Base-by-base conservation (phyloP, 2,888 invertebrate species). In the Tromatobia lineatoria region DNA sequence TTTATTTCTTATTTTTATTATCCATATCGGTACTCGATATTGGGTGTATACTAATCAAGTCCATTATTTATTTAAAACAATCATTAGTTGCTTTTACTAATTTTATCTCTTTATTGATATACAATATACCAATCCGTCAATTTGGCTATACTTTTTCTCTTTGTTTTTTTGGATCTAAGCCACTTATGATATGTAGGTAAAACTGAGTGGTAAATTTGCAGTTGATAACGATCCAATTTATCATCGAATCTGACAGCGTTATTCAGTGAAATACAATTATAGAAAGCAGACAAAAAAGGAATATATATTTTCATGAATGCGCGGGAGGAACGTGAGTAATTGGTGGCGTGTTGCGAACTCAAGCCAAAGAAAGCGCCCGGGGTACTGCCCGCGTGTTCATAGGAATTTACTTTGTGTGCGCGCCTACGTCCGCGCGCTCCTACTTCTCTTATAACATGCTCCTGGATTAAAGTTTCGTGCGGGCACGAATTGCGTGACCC, bases 401-500 rank as follows among this genome's bases (percentile, higher is more conserved):
- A 38, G 83, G 76, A 83, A 83, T 83, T 80, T 77, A 52, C 67
- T 59, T 70, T 75, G 66, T 64, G 54, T 64, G 66, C 66, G 80
- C 45, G 66, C 70, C 42, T 70, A 61, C 20, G 75, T 59, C 59
- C 18, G 52, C 42, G 71, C 59, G 83, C 45, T 67, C 20, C 54
- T 82, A 45, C 34, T 74, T 67, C 73, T 67, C 67, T 73, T 73
- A 67, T 80, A 83, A 80, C 66, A 52, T 77, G 73, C 73, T 83
- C 52, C 45, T 54, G 80, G 73, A 83, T 83, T 83, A 78, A 67
- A 78, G 78, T 76, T 85, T 74, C 83, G 83, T 80, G 80, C 77
- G 69, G 25, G 77, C 80, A 83, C 67, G 80, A 82, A 85, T 87
- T 81, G 87, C 86, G 87, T 87, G 87, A 86, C 80, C 83, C 70